phyloP scores from a whole-genome alignment of 2,888 invertebrate genomes.

The Polymixis flavicincta region DNA sequence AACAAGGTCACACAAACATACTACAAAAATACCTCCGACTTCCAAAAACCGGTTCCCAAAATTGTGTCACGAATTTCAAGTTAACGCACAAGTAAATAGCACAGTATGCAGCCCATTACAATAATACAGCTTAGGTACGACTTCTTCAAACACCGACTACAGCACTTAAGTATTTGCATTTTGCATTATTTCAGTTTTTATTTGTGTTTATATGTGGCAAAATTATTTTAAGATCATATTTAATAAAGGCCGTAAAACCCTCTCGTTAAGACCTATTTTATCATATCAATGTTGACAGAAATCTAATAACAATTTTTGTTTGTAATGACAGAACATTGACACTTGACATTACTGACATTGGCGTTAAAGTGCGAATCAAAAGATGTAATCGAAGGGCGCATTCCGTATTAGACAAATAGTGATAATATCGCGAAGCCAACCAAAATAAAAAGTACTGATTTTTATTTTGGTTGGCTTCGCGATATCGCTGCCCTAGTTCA shows the following conservation, averaged over 20 bases:
- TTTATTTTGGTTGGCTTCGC: too few species aligned
- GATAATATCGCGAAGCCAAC: too few species aligned
- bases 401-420: too few species aligned
- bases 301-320: slow-evolving; percentile 16
- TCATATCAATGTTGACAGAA: slow-evolving; percentile 2
- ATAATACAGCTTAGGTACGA: background rate
- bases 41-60: slow-evolving; percentile 60
- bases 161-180: slow-evolving; percentile 1
- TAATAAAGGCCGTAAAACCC: background rate
- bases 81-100: slow-evolving; percentile 2
- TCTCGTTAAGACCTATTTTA: slow-evolving; percentile 7
- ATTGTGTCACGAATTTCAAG: slow-evolving; percentile 56
- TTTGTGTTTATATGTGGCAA: slow-evolving; percentile 10
- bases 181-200: slow-evolving; percentile 28
- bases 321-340: slow-evolving; percentile 40
- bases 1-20: slow-evolving; percentile 76
- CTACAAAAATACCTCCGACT: slow-evolving; percentile 46
- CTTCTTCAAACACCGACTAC: slow-evolving; percentile 29
- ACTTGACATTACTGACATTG: slow-evolving; percentile 14
- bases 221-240: slow-evolving; percentile 6
- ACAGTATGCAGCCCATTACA: slow-evolving; percentile 5
- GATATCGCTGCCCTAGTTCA: too few species aligned
- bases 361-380: too few species aligned
- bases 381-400: too few species aligned
- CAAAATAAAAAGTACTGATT: too few species aligned